Evolutionary conservation across 2,888 invertebrate genomes (phyloP), one percentile per base, ranked within the genome.

Genomic region (Crocallis elinguaria): DNA sequence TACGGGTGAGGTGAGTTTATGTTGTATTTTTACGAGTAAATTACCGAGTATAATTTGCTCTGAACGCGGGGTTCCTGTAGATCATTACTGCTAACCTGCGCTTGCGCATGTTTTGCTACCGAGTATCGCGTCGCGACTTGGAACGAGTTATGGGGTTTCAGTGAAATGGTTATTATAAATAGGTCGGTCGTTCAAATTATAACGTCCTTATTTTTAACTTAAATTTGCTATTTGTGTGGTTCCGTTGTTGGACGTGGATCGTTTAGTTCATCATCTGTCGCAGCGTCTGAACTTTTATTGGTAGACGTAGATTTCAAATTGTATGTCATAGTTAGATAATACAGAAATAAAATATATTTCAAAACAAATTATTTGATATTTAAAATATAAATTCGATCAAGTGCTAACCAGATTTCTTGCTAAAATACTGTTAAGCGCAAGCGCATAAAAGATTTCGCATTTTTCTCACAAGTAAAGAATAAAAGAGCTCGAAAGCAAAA

Each of bases 81-180:
- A 67, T 71, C 71, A 68, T 77, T 75, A 75, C 69, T 44, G 64
- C 38, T 58, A 63, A 57, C 55, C 48, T 70, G 67, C 62, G 67
- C 65, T 14, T 39, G 67, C 63, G 67, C 73, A 60, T 66, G 62
- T 56, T 57, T 38, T 11, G 74, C 74, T 76, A 75, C 77, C 61
- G 77, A 71, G 71, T 61, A 63, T 44, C 49, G 46, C 50, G 42
- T 55, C 50, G 44, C 38, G 43, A 38, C 13, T 37, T 13, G 32
- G 30, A 2, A 19, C 17, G 17, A 27, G 13, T 36, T 45, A 39
- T 44, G 32, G 4, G n/a, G 29, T 14, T 37, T 23, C n/a, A 17
- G 19, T 6, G 11, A 16, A 25, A 25, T 16, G 11, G n/a, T 38
- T 4, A 17, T 38, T 37, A 13, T 37, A 37, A 8, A 11, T 27